Conservation (phyloP, 2,888 invertebrate species). For the Sylvicola fuscatus region DNA sequence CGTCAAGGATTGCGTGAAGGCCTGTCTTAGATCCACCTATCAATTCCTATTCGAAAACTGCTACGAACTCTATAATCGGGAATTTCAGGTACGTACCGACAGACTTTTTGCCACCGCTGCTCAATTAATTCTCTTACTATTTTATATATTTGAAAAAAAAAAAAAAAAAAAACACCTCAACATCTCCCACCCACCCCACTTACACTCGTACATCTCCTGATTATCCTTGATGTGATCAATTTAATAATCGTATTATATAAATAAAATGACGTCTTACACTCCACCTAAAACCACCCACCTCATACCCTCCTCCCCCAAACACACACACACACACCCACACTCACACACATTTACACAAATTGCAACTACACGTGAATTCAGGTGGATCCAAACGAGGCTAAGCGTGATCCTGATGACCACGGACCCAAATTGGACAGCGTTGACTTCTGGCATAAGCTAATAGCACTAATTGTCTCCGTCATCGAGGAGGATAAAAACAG, state of each 20-base stretch:
- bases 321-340: no score
- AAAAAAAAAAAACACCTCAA: background rate
- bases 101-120: no score
- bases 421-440: conserved; percentile 74
- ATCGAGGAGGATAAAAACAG: conserved; percentile 98
- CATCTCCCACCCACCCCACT: no score
- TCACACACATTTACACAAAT: no score
- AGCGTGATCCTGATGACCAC: conserved; percentile 70
- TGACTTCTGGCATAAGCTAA: conserved; percentile 96
- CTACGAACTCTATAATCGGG: conserved; percentile 87
- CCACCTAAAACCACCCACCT: no score
- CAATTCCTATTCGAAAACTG: conserved; percentile 99
- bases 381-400: conserved; percentile 78
- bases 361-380: conserved; percentile 15
- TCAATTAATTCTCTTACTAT: no score
- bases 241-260: no score
- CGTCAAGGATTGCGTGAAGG: conserved; percentile 98
- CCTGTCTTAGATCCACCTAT: conserved; percentile 95
- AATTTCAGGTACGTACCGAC: conserved; percentile 52
- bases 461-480: conserved; percentile 91
- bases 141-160: no score
- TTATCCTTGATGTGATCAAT: no score
- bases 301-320: no score
- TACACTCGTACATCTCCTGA: no score
- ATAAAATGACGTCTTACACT: no score